Evolutionary conservation across 2,113 vertebrate genomes (phyloP).

Genomic region (Gymnorhina tibicen): DNA sequence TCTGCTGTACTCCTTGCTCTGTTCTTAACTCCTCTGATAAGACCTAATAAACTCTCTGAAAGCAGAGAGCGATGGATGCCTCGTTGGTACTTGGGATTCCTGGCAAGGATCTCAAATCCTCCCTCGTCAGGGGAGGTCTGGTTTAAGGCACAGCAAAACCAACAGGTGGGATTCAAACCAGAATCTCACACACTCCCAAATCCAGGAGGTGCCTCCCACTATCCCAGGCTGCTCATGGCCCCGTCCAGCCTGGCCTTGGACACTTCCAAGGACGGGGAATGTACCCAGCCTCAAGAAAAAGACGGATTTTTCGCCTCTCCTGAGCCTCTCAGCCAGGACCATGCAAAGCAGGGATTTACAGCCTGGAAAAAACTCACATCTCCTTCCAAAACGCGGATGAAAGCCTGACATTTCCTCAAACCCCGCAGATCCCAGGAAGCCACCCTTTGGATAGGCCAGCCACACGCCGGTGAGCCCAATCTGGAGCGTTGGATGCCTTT

Average conservation of each 20-base stretch:
- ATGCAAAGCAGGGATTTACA: not conserved
- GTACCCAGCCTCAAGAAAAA: not conserved
- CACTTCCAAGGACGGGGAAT: not conserved
- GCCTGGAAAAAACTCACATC: not conserved
- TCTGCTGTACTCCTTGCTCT: too few relatives aligned
- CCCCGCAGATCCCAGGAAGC: not conserved
- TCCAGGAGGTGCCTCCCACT: rapidly evolving
- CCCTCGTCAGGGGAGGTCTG: too few relatives aligned
- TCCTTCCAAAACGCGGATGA: not conserved
- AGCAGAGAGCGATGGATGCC: too few relatives aligned
- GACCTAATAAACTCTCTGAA: too few relatives aligned
- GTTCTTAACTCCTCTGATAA: too few relatives aligned
- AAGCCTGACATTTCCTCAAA: not conserved
- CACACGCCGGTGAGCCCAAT: not conserved
- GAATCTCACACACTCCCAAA: too few relatives aligned
- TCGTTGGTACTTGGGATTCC: too few relatives aligned
- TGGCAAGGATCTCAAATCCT: too few relatives aligned
- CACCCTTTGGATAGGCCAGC: not conserved
- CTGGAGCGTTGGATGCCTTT: not conserved
- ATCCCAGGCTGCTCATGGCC: rapidly evolving
- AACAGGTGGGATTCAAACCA: too few relatives aligned
- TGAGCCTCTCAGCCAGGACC: not conserved
- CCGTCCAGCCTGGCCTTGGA: not conserved
- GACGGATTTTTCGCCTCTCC: not conserved
- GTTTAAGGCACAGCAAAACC: too few relatives aligned